These are phyloP conservation scores for Nothoprocta perdicaria DNA, from an alignment of 2,113 vertebrate species.

Conservation along the genomic window DNA sequence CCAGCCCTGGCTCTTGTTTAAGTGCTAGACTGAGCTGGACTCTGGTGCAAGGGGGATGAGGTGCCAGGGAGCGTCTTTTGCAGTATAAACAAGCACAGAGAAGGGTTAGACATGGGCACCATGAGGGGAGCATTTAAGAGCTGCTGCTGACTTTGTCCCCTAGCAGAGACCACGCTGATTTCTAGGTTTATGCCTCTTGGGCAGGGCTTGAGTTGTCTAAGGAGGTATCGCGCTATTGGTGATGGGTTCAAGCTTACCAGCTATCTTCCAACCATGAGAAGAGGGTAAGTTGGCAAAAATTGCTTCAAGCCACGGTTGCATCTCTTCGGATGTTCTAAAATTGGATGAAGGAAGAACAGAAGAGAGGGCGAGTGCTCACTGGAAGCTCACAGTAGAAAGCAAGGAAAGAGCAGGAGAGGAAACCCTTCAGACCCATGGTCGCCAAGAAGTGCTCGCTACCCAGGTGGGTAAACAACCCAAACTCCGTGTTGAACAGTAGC, in stretches of 20 bases:
- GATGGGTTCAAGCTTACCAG: background rate
- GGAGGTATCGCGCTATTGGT: fast-evolving
- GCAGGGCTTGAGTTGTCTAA: background rate
- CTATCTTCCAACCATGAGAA: background rate
- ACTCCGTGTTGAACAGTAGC: background rate
- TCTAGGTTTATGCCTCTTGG: background rate
- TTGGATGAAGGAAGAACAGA: background rate
- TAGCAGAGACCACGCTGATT: background rate
- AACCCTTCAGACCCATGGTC: background rate
- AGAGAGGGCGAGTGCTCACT: background rate
- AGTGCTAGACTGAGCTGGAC: background rate
- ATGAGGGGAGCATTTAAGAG: background rate
- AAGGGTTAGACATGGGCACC: background rate
- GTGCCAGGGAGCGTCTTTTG: background rate
- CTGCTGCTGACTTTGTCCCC: background rate
- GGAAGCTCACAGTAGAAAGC: background rate
- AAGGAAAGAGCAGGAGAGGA: background rate
- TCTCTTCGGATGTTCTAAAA: background rate
- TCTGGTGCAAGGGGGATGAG: background rate
- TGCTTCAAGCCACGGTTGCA: background rate
- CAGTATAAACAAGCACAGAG: background rate
- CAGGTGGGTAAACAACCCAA: no score
- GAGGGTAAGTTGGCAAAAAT: background rate
- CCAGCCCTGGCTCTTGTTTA: background rate
- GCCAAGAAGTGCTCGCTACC: background rate